These are phyloP conservation scores for Drosophila lutescens DNA, from an alignment of 2,888 invertebrate genomes.

Conservation along the genomic window DNA sequence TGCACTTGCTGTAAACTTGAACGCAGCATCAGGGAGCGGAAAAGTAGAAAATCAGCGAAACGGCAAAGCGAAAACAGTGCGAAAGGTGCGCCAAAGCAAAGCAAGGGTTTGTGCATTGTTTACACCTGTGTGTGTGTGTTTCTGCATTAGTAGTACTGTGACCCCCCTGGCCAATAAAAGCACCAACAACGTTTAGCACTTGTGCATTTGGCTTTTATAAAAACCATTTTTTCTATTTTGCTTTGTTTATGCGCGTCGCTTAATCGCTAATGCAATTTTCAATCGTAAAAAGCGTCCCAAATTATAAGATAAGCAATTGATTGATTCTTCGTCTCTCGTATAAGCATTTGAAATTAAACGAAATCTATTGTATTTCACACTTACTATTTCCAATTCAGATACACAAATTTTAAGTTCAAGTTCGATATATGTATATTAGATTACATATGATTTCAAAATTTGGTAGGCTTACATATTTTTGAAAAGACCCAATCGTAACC, in stretches of 20 bases:
- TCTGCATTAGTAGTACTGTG: constrained; percentile 4
- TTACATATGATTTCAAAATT: no score
- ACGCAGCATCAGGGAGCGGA: constrained; percentile 42
- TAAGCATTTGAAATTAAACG: no score
- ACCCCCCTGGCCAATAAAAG: constrained; percentile 13
- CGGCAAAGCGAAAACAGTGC: constrained; percentile 9
- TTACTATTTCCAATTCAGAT: no score
- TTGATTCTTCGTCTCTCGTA: no score
- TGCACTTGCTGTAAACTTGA: constrained; percentile 51
- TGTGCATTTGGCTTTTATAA: constrained; percentile 42
- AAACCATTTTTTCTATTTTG: constrained; percentile 52
- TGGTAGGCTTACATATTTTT: no score
- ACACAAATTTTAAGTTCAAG: no score
- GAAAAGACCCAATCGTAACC: no score
- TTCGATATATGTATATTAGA: no score
- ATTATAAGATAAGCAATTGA: no score
- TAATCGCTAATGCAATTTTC: not conserved
- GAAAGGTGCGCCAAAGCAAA: constrained; percentile 31
- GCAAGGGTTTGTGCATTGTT: constrained; percentile 56
- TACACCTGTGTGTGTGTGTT: constrained; percentile 44
- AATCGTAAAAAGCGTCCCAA: not conserved
- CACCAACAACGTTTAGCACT: constrained; percentile 37
- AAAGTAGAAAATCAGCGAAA: constrained; percentile 9
- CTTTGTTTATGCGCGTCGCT: constrained; percentile 24
- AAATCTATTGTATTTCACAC: no score